A percentile compares a stretch with the other conserved stretches of the same genome.
Evolutionary conservation across 2,797 vertebrate species (phyloP).

Genomic region (Acanthis flammea): DNA sequence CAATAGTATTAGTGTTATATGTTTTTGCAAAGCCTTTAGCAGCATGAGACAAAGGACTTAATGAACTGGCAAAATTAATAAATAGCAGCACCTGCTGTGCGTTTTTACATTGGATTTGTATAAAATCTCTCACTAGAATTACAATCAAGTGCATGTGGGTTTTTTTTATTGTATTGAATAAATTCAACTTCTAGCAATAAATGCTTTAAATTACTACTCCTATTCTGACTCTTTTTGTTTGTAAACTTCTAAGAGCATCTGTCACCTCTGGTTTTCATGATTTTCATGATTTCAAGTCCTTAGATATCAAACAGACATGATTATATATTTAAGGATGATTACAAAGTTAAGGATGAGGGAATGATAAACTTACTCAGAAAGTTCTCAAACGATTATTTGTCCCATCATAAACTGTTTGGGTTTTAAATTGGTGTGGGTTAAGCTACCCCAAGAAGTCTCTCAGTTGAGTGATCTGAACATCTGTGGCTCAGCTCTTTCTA

Average conservation of each 20-base stretch:
- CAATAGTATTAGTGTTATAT: background rate
- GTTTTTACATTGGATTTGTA: background rate
- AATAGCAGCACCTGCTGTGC: background rate
- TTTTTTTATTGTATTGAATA: background rate
- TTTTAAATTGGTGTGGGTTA: background rate
- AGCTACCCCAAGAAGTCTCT: background rate
- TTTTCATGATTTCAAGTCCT: background rate
- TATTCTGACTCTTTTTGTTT: background rate
- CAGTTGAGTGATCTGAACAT: background rate
- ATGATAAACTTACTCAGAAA: background rate
- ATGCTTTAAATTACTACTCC: background rate
- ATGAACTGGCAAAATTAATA: background rate
- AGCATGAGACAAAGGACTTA: background rate
- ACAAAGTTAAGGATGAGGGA: background rate
- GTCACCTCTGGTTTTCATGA: background rate
- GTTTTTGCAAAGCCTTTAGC: background rate
- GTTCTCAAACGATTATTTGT: background rate
- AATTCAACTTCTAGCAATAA: background rate
- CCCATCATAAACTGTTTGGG: background rate
- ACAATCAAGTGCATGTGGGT: background rate
- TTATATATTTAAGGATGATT: background rate
- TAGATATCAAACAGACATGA: background rate
- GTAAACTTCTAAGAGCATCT: background rate
- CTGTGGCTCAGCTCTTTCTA: background rate
- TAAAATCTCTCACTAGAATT: background rate